Evolutionary conservation across 2,797 vertebrate genomes (phyloP), one percentile per base, ranked within the genome.

Genomic region (Parauchenoglanis punctatus): DNA sequence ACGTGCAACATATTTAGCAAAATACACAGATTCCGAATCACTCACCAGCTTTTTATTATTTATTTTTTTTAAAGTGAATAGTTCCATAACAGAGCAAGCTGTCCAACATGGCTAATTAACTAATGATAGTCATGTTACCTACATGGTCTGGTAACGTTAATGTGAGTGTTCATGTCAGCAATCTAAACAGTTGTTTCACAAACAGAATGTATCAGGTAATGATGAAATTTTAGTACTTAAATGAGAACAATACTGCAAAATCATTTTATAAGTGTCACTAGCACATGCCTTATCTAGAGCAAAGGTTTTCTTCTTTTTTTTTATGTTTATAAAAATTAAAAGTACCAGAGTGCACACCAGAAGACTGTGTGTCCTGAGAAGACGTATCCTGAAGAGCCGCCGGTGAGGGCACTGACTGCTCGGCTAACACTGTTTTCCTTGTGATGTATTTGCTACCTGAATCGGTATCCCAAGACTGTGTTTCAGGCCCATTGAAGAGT

Each of bases 301-400:
- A 67, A 67, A 49, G 0, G 0, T 28, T 82, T 12, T 20, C 7
- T 20, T 18, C n/a, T 46, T 56, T 15, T n/a, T 58, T 15, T n/a
- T 75, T 8, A 20, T 0, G 7, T 61, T 25, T n/a, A 73, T 44
- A 8, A 84, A 44, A 61, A 23, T 4, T 8, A 23, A 3, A 76
- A 40, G 28, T 56, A 52, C 81, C n/a, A 40, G 28, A 84, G 20
- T 59, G 11, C 89, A 83, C 73, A 96, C 96, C 94, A 93, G 96
- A 96, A 87, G 96, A 96, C 85, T 95, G 94, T 20, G 95, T 95
- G 90, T 96, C 96, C 94, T 95, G 95, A 94, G 96, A 96, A 17
- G 93, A 95, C 83, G 91, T 92, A 85, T 96, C 95, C 90, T 94
- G 94, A 83, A 95, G 86, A 89, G 93, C 88, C 46, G 93, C 91